phyloP scores from a whole-genome alignment of 2,888 invertebrate species.

The Agrochola litura region DNA sequence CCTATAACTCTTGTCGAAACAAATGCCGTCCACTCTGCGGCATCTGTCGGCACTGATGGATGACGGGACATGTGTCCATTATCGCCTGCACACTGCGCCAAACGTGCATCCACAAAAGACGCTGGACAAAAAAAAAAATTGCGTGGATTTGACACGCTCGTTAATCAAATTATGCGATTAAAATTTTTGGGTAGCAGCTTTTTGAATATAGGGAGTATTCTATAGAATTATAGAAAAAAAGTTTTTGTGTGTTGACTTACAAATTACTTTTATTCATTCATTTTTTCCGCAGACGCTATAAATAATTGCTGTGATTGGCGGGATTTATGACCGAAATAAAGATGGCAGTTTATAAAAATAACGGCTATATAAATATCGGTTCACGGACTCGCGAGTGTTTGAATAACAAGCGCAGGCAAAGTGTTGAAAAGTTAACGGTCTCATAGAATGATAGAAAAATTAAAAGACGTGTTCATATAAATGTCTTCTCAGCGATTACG shows the following conservation, averaged over 20 bases:
- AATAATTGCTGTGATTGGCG: constrained; percentile 65
- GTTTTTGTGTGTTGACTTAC: constrained; percentile 51
- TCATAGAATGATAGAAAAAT: constrained; percentile 65
- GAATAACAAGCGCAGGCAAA: constrained; percentile 57
- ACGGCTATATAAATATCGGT: constrained; percentile 59
- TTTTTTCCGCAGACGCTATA: constrained; percentile 52
- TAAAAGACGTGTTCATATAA: constrained; percentile 53
- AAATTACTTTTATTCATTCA: constrained; percentile 60
- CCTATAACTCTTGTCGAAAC: constrained; percentile 78
- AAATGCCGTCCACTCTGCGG: constrained; percentile 79
- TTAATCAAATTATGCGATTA: constrained; percentile 86
- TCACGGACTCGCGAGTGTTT: constrained; percentile 56
- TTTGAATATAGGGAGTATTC: constrained; percentile 56
- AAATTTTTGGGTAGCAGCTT: constrained; percentile 73
- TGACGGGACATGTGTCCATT: constrained; percentile 89
- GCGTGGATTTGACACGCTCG: constrained; percentile 76
- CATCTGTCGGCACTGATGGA: constrained; percentile 86
- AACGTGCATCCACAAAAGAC: constrained; percentile 74
- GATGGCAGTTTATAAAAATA: constrained; percentile 62
- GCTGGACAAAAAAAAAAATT: constrained; percentile 70
- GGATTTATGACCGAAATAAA: constrained; percentile 66
- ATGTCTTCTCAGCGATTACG: constrained; percentile 53
- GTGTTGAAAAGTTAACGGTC: constrained; percentile 64
- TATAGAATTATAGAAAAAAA: constrained; percentile 34
- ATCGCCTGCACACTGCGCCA: constrained; percentile 77